Base-by-base conservation (phyloP, 2,113 vertebrate species). In the western clawed frog (Xenopus tropicalis) region DNA sequence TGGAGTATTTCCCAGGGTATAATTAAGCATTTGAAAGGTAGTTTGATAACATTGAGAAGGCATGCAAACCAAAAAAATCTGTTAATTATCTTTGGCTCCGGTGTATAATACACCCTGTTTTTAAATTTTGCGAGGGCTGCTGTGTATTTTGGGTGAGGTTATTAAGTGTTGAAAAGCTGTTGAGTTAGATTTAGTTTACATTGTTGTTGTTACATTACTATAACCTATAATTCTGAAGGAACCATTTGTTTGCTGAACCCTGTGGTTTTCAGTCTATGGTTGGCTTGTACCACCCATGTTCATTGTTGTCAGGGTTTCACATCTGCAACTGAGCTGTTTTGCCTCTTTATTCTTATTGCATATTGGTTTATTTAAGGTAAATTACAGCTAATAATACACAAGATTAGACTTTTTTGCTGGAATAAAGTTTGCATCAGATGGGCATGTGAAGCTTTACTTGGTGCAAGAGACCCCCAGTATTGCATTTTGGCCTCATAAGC, bases 81-180 rank as follows among this genome's bases (percentile, higher is more conserved):
- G 16, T 23, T 24, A 62, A 17, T 71, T 71, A 62, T 22, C 51
- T 19, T 62, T 71, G 69, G 69, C 69, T 24, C 23, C 4, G 21
- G 21, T 20, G 23, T 14, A 61, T 16, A 61, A 10, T 23, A 23
- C 24, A 12, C 58, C 17, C 12, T 23, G 42, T 13, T 19, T 62
- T 10, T 2, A 43, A 61, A 29, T 8, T 13, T 61, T 24, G 43
- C 58, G 12, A 56, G 10, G 19, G 12, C 19, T 25, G 21, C 22
- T 10, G 6, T 23, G 17, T 58, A 25, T 23, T 56, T 69, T 21
- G 54, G 21, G 11, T 59, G 22, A 66, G 58, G 67, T 44, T 43
- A 61, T 61, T 48, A 37, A 61, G 17, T 24, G 14, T 22, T 24
- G 22, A 61, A 48, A 29, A 22, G 57, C 25, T 48, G 20, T 44